Conservation (phyloP, 2,113 vertebrate species). For the Ochotona princeps region DNA sequence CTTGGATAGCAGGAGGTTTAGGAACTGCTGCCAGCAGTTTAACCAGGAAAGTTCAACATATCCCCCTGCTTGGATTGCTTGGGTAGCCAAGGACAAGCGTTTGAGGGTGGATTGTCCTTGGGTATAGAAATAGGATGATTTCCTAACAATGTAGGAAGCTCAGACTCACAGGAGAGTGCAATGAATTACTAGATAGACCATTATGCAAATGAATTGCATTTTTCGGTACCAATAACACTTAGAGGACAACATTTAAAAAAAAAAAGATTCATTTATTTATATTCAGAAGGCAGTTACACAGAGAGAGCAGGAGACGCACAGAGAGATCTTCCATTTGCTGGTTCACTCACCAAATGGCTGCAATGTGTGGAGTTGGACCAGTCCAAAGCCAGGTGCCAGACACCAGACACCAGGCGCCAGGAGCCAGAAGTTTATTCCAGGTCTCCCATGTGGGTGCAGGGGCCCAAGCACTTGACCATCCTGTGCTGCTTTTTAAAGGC, state of each 20-base stretch:
- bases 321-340: too few species aligned
- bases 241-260: background rate
- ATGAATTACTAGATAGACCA: constrained; percentile 25
- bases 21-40: background rate
- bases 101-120: background rate
- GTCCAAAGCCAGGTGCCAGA: too few species aligned
- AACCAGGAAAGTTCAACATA: background rate
- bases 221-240: background rate
- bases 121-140: background rate
- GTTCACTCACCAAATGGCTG: too few species aligned
- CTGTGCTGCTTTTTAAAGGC: too few species aligned
- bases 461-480: too few species aligned
- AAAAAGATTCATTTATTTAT: too few species aligned
- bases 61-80: background rate
- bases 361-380: too few species aligned
- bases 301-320: too few species aligned
- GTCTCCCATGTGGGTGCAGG: too few species aligned
- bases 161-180: background rate
- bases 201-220: constrained; percentile 9
- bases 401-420: too few species aligned
- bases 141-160: constrained; percentile 26
- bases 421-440: too few species aligned
- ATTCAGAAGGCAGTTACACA: too few species aligned
- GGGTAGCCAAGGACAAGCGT: background rate
- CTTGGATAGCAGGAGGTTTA: background rate